Conservation (phyloP, 2,888 invertebrate species). For the Reticulitermes lucifugus region DNA sequence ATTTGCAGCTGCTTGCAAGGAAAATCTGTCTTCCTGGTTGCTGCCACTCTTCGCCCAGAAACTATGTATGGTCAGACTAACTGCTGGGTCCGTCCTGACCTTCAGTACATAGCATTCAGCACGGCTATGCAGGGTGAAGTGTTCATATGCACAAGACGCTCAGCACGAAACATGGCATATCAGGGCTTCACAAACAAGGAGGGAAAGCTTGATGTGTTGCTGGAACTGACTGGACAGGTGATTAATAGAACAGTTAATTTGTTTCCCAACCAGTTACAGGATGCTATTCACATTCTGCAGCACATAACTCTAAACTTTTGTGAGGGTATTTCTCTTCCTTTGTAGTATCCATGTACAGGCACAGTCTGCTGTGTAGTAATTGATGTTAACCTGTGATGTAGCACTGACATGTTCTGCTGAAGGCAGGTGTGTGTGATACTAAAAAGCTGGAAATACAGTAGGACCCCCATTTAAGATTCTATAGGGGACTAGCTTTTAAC, state of each 20-base stretch:
- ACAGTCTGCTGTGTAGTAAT: no score
- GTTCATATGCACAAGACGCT: slow-evolving; percentile 87
- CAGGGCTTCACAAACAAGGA: slow-evolving; percentile 89
- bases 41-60: slow-evolving; percentile 98
- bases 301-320: no score
- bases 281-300: no score
- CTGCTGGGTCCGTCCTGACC: slow-evolving; percentile 97
- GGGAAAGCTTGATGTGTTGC: slow-evolving; percentile 79
- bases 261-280: no score
- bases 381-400: no score
- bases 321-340: no score
- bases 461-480: no score
- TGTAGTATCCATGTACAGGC: no score
- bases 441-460: no score
- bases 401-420: no score
- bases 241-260: slow-evolving; percentile 26
- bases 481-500: no score
- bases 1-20: slow-evolving; percentile 66
- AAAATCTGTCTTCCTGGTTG: slow-evolving; percentile 84
- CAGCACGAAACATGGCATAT: slow-evolving; percentile 96
- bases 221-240: slow-evolving; percentile 77
- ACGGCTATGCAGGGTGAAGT: slow-evolving; percentile 77
- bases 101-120: slow-evolving; percentile 90
- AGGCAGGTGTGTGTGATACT: no score
- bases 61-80: slow-evolving; percentile 99